Percentiles rank a stretch among this genome's conserved stretches.
These are phyloP conservation scores for Gasterosteus nipponicus DNA, from an alignment of 2,113 vertebrate species.

Conservation along the genomic window DNA sequence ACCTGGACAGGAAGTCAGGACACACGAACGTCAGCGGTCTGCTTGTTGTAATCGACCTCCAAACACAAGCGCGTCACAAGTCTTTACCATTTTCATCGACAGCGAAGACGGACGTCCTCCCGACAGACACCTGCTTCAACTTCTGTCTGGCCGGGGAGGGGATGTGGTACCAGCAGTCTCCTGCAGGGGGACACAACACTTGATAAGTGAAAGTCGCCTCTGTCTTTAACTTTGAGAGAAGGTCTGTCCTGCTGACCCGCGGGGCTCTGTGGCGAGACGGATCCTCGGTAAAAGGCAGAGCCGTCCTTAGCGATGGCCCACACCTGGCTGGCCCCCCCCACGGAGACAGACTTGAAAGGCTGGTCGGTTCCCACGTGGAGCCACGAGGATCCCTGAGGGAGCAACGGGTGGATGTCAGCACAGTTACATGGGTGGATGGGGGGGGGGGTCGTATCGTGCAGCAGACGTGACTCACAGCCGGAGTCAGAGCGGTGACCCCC, in stretches of 20 bases:
- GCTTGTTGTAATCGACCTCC: neutral
- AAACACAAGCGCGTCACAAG: neutral
- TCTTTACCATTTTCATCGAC: conserved; percentile 92
- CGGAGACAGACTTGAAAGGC: conserved; percentile 91
- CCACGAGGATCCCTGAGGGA: conserved; percentile 91
- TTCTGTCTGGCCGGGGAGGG: conserved; percentile 92
- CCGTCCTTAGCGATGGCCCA: conserved; percentile 95
- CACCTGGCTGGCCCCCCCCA: conserved; percentile 90
- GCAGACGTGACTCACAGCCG: conserved; percentile 84
- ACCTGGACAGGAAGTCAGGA: conserved; percentile 74
- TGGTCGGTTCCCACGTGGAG: conserved; percentile 96
- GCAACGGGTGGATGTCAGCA: neutral
- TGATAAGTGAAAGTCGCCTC: neutral
- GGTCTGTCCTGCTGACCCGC: conserved; percentile 81
- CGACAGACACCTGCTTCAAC: conserved; percentile 92
- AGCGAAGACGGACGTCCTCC: conserved; percentile 87
- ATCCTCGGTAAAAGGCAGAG: conserved; percentile 93
- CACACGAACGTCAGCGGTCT: neutral
- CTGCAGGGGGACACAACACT: conserved; percentile 72
- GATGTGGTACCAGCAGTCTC: conserved; percentile 97
- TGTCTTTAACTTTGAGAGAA: neutral
- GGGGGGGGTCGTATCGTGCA: neutral
- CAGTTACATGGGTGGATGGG: no score
- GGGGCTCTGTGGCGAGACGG: conserved; percentile 88
- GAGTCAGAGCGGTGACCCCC: conserved; percentile 87